These are phyloP conservation scores for Leptura quadrifasciata DNA, from an alignment of 2,888 invertebrate species.

Conservation along the genomic window DNA sequence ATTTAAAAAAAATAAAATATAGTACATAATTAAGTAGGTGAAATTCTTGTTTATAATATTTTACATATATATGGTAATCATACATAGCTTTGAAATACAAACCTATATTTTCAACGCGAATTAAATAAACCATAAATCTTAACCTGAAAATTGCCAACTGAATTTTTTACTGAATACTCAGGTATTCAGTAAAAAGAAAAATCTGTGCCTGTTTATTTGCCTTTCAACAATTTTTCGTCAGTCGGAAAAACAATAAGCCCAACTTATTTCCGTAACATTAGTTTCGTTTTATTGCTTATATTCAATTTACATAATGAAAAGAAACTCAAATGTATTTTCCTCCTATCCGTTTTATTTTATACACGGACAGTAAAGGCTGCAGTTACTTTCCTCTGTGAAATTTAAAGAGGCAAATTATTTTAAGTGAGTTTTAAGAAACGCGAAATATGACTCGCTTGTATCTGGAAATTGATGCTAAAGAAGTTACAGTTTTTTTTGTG, in stretches of 20 bases:
- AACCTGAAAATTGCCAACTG: neutral
- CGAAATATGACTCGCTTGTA: conserved; percentile 6
- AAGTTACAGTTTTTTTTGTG: neutral
- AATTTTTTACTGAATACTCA: conserved; percentile 2
- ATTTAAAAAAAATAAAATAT: too few relatives aligned
- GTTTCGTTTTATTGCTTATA: conserved; percentile 39
- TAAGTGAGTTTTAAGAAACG: conserved; percentile 31
- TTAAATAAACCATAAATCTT: neutral
- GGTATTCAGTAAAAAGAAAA: too few relatives aligned
- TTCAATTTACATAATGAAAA: conserved; percentile 44
- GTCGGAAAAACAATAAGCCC: conserved; percentile 42
- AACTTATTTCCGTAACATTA: conserved; percentile 42
- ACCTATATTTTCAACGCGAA: too few relatives aligned
- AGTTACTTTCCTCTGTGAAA: conserved; percentile 4
- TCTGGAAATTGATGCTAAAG: neutral
- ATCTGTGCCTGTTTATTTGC: conserved; percentile 21
- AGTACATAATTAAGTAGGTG: too few relatives aligned
- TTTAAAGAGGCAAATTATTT: conserved; percentile 29
- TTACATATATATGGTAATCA: too few relatives aligned
- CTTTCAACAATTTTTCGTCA: conserved; percentile 36
- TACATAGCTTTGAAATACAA: too few relatives aligned
- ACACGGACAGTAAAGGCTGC: neutral
- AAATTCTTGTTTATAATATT: too few relatives aligned
- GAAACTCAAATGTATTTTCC: conserved; percentile 33
- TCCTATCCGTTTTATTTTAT: conserved; percentile 26